A percentile compares a stretch with the other conserved stretches of the same genome.
phyloP scores from a whole-genome alignment of 1,140 invertebrate genomes.

The Drosophila truncata region DNA sequence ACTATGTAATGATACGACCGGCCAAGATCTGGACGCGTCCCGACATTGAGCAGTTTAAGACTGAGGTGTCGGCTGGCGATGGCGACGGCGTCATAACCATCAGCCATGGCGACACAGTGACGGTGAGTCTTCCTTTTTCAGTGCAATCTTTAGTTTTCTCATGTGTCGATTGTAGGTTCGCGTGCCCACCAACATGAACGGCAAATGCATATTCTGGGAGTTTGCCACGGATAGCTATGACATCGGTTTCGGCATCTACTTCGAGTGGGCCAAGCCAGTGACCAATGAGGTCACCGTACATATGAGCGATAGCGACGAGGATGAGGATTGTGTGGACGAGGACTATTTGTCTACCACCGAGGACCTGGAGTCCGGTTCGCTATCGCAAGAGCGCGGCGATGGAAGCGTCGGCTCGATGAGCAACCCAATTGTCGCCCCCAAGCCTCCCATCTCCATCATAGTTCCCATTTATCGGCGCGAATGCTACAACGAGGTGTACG shows the following conservation, averaged over 20 bases:
- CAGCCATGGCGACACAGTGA: conserved; percentile 98
- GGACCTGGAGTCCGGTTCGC: conserved; percentile 83
- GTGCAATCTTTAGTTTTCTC: neutral
- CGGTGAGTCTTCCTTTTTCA: conserved; percentile 85
- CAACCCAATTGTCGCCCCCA: conserved; percentile 54
- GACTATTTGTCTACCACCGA: conserved; percentile 86
- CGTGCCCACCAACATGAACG: conserved; percentile 98
- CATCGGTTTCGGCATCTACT: conserved; percentile 99
- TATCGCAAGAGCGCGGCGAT: conserved; percentile 73
- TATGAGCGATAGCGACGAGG: conserved; percentile 94
- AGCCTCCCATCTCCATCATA: conserved; percentile 91
- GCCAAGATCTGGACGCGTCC: conserved; percentile 98
- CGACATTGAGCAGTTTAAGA: conserved; percentile 96
- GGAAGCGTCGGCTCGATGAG: conserved; percentile 12
- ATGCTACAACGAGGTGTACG: conserved; percentile 98
- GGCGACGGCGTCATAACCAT: conserved; percentile 95
- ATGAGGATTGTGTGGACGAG: conserved; percentile 88
- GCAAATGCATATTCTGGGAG: conserved; percentile 99
- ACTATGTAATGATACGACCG: conserved; percentile 88
- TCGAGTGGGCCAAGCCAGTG: conserved; percentile 97
- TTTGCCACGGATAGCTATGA: conserved; percentile 99
- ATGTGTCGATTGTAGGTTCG: conserved; percentile 87
- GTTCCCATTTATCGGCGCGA: conserved; percentile 98
- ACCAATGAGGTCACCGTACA: conserved; percentile 94
- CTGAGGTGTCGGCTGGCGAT: conserved; percentile 95